Conservation (phyloP, 2,888 invertebrate genomes). For the Galerucella calmariensis region DNA sequence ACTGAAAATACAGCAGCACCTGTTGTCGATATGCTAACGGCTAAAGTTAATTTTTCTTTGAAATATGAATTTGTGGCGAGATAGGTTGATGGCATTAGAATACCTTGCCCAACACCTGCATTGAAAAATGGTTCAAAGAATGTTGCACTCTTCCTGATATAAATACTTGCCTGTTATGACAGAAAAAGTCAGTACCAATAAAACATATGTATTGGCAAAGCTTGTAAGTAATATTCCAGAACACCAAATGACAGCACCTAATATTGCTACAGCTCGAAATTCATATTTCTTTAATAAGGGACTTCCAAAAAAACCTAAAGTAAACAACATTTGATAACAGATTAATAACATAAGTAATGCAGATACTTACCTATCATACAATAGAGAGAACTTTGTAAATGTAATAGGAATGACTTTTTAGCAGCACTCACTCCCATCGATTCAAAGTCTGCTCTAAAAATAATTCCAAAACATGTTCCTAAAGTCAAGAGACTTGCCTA, state of each 20-base stretch:
- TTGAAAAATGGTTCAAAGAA: too few species aligned
- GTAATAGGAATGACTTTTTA: conserved; percentile 63
- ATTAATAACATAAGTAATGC: not conserved
- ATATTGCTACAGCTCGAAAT: conserved; percentile 62
- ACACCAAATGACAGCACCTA: conserved; percentile 62
- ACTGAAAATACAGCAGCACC: conserved; percentile 66
- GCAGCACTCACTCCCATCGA: conserved; percentile 60
- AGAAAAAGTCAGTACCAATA: conserved; percentile 63
- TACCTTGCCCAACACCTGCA: conserved; percentile 66
- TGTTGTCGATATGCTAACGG: conserved; percentile 66
- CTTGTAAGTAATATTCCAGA: conserved; percentile 63
- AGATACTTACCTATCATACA: conserved; percentile 61
- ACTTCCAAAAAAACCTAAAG: conserved; percentile 63
- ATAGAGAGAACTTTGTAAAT: conserved; percentile 63
- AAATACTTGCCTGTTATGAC: conserved; percentile 55
- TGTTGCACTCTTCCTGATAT: too few species aligned
- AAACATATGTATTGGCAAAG: conserved; percentile 61
- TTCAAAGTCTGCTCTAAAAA: conserved; percentile 61
- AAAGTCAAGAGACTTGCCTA: conserved; percentile 62
- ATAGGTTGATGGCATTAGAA: conserved; percentile 64
- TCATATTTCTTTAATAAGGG: conserved; percentile 64
- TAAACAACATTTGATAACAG: conserved; percentile 14
- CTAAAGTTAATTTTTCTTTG: conserved; percentile 65
- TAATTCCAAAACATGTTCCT: conserved; percentile 64
- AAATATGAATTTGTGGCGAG: conserved; percentile 67